Conservation (phyloP, 2,888 invertebrate species). For the Zaprionus lineosus region DNA sequence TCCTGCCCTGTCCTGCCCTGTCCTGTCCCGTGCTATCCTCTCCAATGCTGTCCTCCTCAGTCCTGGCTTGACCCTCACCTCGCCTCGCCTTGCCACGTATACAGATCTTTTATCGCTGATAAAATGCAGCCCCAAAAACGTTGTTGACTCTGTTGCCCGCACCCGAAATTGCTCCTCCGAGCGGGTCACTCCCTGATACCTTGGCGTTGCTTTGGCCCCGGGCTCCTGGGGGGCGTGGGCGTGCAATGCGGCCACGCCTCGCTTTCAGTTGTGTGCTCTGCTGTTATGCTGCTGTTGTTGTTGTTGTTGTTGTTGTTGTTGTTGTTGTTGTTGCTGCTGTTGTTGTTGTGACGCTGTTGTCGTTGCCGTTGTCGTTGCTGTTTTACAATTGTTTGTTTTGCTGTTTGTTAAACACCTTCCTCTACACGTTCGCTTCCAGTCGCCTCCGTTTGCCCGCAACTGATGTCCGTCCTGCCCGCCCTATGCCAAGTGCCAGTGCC, state of each 20-base stretch:
- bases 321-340: constrained; percentile 37
- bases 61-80: constrained; percentile 33
- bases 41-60: too few relatives aligned
- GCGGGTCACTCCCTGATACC: constrained; percentile 41
- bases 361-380: constrained; percentile 57
- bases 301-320: constrained; percentile 37
- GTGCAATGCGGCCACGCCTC: constrained; percentile 67
- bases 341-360: constrained; percentile 59
- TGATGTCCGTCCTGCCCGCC: neutral
- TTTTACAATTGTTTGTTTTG: constrained; percentile 80
- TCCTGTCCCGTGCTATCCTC: too few relatives aligned
- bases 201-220: constrained; percentile 20
- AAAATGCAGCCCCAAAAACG: constrained; percentile 53
- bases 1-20: too few relatives aligned
- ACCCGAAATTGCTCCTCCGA: constrained; percentile 42
- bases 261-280: constrained; percentile 40
- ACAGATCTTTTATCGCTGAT: constrained; percentile 76
- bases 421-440: constrained; percentile 71
- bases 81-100: too few relatives aligned
- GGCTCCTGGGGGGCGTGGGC: constrained; percentile 57
- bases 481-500: constrained; percentile 2
- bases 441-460: constrained; percentile 58
- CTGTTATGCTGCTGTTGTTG: constrained; percentile 35
- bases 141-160: constrained; percentile 33
- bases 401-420: constrained; percentile 82